Conservation (phyloP, 2,113 vertebrate species). For the Actinemys pallida region DNA sequence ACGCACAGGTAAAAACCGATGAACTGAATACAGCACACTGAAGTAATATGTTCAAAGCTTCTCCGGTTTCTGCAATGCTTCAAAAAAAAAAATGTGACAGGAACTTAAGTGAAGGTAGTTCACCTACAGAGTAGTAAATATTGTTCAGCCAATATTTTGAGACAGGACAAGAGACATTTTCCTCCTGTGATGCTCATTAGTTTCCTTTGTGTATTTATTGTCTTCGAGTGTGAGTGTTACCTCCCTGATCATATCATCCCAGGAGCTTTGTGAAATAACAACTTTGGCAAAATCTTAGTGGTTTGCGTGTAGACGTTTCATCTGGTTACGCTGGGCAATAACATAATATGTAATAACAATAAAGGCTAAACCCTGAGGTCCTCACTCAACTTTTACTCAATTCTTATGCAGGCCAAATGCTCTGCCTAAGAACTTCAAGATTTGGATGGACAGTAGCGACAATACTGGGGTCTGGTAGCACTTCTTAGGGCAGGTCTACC, state of each 20-base stretch:
- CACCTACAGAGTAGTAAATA: neutral
- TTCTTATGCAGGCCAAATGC: neutral
- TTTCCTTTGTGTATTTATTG: neutral
- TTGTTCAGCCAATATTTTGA: neutral
- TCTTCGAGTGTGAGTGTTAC: neutral
- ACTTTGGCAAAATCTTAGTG: neutral
- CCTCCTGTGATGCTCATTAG: neutral
- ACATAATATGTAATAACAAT: neutral
- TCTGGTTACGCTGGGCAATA: neutral
- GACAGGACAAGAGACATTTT: neutral
- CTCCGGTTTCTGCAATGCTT: neutral
- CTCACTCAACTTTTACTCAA: neutral
- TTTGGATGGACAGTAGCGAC: neutral
- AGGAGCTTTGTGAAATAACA: neutral
- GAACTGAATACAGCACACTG: neutral
- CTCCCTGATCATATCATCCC: neutral
- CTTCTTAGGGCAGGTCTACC: too few species aligned
- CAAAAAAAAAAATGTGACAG: neutral
- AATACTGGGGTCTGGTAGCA: neutral
- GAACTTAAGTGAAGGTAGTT: neutral
- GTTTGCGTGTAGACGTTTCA: neutral
- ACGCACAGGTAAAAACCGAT: neutral
- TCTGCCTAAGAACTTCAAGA: neutral
- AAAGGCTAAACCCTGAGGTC: neutral
- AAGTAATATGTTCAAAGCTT: neutral